Evolutionary conservation across 2,113 vertebrate genomes (phyloP).

Genomic region (Ciconia maguari): DNA sequence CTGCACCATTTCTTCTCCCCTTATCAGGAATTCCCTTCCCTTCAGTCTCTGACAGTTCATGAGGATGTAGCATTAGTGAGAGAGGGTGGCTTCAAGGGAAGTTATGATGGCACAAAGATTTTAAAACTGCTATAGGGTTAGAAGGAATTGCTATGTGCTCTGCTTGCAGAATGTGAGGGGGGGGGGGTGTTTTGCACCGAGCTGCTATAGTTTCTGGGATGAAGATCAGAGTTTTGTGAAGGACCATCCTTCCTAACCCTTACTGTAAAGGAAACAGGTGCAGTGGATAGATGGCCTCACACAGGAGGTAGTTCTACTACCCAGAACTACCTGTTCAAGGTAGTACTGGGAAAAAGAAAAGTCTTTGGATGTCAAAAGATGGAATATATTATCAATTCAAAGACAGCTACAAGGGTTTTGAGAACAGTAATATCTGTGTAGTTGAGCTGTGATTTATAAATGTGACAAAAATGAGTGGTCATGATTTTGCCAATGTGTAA

Average conservation of each 20-base stretch:
- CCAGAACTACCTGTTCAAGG: neutral
- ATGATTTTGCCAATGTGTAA: neutral
- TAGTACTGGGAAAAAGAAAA: neutral
- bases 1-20: neutral
- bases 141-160: neutral
- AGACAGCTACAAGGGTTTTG: neutral
- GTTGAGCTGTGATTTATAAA: neutral
- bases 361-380: neutral
- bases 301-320: neutral
- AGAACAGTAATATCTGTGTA: neutral
- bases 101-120: neutral
- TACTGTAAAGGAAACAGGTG: neutral
- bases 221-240: neutral
- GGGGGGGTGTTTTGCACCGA: neutral
- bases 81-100: neutral
- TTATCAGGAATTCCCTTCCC: neutral
- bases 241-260: neutral
- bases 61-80: neutral
- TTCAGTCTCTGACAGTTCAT: neutral
- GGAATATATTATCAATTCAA: neutral
- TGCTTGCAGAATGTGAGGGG: neutral
- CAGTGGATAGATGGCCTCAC: neutral
- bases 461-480: neutral
- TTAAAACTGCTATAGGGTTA: neutral
- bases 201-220: neutral